Percentiles rank a stretch among this genome's conserved stretches.
Conservation (phyloP, 37 sponge, comb jelly and placozoan genomes). For the Geodia barretti region DNA sequence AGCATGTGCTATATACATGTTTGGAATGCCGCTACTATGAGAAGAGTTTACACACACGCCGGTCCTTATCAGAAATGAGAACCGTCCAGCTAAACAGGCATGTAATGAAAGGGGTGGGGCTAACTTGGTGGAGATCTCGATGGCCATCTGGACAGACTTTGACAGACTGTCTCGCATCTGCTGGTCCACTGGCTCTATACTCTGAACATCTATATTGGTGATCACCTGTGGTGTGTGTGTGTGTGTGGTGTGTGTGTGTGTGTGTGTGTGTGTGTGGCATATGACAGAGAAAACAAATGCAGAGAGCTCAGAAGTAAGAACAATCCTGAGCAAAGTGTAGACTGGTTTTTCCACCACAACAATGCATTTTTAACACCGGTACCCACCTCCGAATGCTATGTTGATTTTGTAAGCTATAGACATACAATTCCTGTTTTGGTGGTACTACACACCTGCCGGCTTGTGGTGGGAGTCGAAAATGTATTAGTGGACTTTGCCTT, state of each 20-base stretch:
- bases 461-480: too few species aligned
- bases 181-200: slow-evolving; percentile 89
- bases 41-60: too few species aligned
- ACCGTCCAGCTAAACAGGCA: background rate
- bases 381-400: too few species aligned
- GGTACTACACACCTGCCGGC: too few species aligned
- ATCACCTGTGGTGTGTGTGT: slow-evolving; percentile 81
- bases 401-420: too few species aligned
- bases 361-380: background rate
- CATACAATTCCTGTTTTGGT: too few species aligned
- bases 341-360: background rate
- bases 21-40: too few species aligned
- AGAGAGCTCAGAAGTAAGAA: background rate
- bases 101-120: background rate
- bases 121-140: slow-evolving; percentile 92
- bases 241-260: too few species aligned
- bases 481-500: too few species aligned
- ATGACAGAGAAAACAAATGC: background rate
- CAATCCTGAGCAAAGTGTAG: background rate
- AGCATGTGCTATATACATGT: too few species aligned
- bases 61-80: too few species aligned
- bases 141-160: slow-evolving; percentile 97
- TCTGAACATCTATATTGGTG: slow-evolving; percentile 89
- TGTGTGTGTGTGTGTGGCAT: too few species aligned
- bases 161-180: slow-evolving; percentile 88